Evolutionary conservation across 1,140 invertebrate species (phyloP), one percentile per base, ranked within the genome.

Genomic region (Globodera rostochiensis): DNA sequence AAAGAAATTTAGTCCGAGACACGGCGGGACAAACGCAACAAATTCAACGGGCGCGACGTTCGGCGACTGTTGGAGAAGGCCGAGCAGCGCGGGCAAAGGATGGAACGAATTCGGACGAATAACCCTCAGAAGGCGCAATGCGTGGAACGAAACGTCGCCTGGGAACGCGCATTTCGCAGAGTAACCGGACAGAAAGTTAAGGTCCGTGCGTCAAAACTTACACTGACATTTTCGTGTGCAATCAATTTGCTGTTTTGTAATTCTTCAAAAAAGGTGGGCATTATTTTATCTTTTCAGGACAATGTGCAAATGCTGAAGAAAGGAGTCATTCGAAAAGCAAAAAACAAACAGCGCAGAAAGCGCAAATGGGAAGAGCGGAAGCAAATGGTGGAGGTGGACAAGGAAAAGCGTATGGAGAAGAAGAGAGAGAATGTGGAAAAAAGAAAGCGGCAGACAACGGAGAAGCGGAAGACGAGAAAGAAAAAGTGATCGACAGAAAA

Each of bases 171-270:
- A 9, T 71, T 87, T 11, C 85, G 82, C 21, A 49, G 84, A 73
- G 86, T 85, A 36, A 73, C 77, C 69, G 86, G 87, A 25, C 73
- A 71, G 70, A 87, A 84, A 78, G 75, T 85, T 13, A 88, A 87
- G 66, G 86, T 79, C n/a, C 11, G 81, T 50, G 21, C 36, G 36
- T 36, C 36, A 3, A 25, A 25, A 25, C 25, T 25, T 36, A 36
- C 36, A 36, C 36, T 36, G 36, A 3, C 36, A 36, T 36, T 36
- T 36, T 36, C 3, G 36, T 36, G 36, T 3, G 36, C 36, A 36
- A 36, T 36, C 3, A 36, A 25, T 25, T 25, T 25, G 36, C 36
- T 36, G 36, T 36, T 36, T 36, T 36, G 36, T 36, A 36, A 36
- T 36, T 2, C 36, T 36, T 36, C 36, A 36, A 36, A 36, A 36